phyloP scores from a whole-genome alignment of 2,113 vertebrate species.

The Lepus americanus region DNA sequence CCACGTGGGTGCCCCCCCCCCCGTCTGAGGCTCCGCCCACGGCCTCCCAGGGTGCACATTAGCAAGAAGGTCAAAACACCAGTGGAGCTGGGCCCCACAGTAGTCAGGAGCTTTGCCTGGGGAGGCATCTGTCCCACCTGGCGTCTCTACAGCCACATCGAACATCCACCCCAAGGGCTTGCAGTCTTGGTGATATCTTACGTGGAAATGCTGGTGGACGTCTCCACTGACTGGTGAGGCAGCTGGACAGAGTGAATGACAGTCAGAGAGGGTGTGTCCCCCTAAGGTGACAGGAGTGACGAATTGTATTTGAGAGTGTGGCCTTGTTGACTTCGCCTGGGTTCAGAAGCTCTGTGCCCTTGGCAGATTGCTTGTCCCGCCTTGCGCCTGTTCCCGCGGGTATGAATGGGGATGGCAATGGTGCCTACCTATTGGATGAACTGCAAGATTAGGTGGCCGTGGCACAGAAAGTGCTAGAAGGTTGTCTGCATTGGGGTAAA shows the following conservation, averaged over 20 bases:
- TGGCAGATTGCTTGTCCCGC: background rate
- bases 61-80: too few species aligned
- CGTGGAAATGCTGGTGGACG: rapidly evolving
- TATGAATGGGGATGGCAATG: slow-evolving; percentile 73
- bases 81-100: too few species aligned
- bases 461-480: background rate
- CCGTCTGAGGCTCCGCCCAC: too few species aligned
- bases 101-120: too few species aligned
- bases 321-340: background rate
- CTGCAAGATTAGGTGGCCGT: background rate
- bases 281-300: background rate
- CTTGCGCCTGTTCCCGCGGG: slow-evolving; percentile 53
- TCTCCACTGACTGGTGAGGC: background rate
- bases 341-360: background rate
- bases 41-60: too few species aligned
- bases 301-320: background rate
- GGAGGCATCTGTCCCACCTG: too few species aligned
- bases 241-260: background rate
- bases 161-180: too few species aligned
- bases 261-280: background rate
- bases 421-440: background rate
- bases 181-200: rapidly evolving
- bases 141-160: too few species aligned
- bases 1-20: too few species aligned
- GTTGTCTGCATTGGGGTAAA: background rate